Evolutionary conservation across 2,888 invertebrate species (phyloP).

Genomic region (Onchidella celtica): DNA sequence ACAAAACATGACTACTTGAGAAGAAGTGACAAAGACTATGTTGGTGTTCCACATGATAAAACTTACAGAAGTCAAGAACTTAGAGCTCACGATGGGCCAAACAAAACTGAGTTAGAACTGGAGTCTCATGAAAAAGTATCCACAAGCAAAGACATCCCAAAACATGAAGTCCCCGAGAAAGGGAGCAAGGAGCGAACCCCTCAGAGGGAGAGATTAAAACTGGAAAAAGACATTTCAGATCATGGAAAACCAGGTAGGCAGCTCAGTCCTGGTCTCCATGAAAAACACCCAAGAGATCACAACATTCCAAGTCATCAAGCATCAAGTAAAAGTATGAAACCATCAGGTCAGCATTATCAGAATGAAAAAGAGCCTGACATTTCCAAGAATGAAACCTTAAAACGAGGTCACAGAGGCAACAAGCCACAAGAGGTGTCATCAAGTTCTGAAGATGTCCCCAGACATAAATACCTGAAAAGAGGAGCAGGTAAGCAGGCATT

Average conservation of each 20-base stretch:
- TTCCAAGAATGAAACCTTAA: neutral
- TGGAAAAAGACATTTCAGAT: neutral
- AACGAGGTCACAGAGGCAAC: neutral
- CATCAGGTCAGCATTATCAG: neutral
- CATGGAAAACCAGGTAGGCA: neutral
- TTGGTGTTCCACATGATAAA: constrained; percentile 9
- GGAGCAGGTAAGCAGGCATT: constrained; percentile 24
- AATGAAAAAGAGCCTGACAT: neutral
- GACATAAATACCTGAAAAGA: constrained; percentile 36
- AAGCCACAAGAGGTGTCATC: neutral
- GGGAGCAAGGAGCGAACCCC: neutral
- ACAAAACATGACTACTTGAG: constrained; percentile 22
- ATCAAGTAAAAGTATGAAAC: neutral
- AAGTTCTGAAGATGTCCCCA: constrained; percentile 41
- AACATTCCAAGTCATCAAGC: constrained; percentile 19
- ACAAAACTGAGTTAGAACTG: neutral
- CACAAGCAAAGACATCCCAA: neutral
- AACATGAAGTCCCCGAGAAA: neutral
- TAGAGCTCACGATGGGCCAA: neutral
- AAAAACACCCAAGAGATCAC: neutral
- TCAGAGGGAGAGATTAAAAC: neutral
- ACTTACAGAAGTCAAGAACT: neutral
- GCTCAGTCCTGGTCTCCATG: neutral
- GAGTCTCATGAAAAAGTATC: neutral
- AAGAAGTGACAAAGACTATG: constrained; percentile 6